phyloP scores from a whole-genome alignment of 2,888 invertebrate species.

The Thalpophila matura region DNA sequence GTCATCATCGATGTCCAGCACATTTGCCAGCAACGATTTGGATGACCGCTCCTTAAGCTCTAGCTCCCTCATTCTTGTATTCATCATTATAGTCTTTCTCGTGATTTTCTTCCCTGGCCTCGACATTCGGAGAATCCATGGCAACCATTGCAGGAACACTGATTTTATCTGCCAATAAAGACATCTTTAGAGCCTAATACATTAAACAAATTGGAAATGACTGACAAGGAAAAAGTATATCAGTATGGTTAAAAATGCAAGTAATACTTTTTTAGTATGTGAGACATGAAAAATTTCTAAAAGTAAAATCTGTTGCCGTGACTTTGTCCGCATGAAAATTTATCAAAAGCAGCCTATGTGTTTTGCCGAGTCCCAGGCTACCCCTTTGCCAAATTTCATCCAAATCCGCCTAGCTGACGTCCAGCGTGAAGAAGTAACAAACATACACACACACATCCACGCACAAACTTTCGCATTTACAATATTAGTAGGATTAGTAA shows the following conservation, averaged over 20 bases:
- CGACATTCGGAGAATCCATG: slow-evolving; percentile 98
- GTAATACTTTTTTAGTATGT: neutral
- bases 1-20: slow-evolving; percentile 98
- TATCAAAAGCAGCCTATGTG: too few species aligned
- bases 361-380: too few species aligned
- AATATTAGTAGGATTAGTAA: too few species aligned
- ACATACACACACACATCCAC: too few species aligned
- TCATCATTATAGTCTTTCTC: slow-evolving; percentile 96
- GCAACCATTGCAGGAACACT: slow-evolving; percentile 99
- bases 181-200: neutral
- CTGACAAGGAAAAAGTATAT: neutral
- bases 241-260: too few species aligned
- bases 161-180: slow-evolving; percentile 94
- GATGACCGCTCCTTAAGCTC: slow-evolving; percentile 98
- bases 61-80: slow-evolving; percentile 97
- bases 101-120: slow-evolving; percentile 98
- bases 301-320: too few species aligned
- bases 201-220: neutral
- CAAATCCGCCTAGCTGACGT: too few species aligned
- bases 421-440: too few species aligned
- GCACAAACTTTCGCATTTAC: too few species aligned
- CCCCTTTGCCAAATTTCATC: too few species aligned
- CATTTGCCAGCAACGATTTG: slow-evolving; percentile 98
- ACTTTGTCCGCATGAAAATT: too few species aligned
- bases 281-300: neutral